Conservation (phyloP, 2,797 vertebrate genomes). For the Pseudochirops corinnae region DNA sequence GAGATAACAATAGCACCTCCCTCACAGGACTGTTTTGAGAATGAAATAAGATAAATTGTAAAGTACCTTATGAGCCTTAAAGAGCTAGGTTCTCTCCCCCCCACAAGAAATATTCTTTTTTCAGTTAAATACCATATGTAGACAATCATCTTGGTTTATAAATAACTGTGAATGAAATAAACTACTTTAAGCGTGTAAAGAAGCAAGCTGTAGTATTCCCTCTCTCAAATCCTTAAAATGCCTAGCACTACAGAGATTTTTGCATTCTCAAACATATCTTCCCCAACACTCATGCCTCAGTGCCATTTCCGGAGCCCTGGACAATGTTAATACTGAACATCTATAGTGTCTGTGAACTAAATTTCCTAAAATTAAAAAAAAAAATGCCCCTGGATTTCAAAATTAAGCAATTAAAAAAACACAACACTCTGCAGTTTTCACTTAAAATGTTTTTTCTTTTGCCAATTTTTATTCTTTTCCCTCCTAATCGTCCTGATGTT, state of each 20-base stretch:
- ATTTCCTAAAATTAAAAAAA: conserved; percentile 61
- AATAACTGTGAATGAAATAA: not conserved
- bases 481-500: conserved; percentile 49
- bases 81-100: not conserved
- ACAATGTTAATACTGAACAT: conserved; percentile 45
- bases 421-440: not conserved
- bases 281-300: not conserved
- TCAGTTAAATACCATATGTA: not conserved
- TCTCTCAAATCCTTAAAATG: conserved; percentile 4
- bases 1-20: not conserved
- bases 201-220: not conserved
- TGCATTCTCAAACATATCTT: conserved; percentile 31
- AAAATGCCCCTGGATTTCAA: conserved; percentile 44
- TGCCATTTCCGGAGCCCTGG: conserved; percentile 45
- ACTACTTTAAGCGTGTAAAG: not conserved
- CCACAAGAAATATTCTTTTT: not conserved
- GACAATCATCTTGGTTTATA: not conserved
- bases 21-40: not conserved
- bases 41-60: not conserved
- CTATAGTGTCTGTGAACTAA: conserved; percentile 46
- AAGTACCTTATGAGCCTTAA: not conserved
- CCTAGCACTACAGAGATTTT: conserved; percentile 7
- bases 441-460: conserved; percentile 36
- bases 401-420: conserved; percentile 61
- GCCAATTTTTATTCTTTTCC: not conserved